A percentile compares a stretch with the other conserved stretches of the same genome.
phyloP scores from a whole-genome alignment of 2,113 vertebrate species.

The Phaethon lepturus region DNA sequence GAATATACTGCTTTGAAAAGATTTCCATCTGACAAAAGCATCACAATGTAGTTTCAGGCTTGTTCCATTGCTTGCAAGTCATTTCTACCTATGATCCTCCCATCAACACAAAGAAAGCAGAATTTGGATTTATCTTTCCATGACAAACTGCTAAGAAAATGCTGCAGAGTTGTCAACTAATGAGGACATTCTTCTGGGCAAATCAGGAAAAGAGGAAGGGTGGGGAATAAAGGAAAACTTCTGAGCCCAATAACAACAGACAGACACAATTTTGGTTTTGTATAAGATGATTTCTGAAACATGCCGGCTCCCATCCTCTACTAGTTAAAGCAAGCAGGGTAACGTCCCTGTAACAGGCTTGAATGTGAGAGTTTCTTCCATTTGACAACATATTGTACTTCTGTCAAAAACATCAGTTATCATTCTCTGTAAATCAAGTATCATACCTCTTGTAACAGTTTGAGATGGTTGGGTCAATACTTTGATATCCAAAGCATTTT shows the following conservation, averaged over 20 bases:
- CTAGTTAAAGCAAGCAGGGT: neutral
- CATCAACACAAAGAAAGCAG: neutral
- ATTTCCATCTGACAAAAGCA: neutral
- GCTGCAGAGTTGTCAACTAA: neutral
- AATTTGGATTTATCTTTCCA: neutral
- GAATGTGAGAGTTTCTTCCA: neutral
- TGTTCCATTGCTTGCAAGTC: neutral
- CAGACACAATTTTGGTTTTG: neutral
- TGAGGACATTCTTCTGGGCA: neutral
- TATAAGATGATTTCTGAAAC: neutral
- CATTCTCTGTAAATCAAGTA: neutral
- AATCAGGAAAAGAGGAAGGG: neutral
- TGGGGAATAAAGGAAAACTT: neutral
- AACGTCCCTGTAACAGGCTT: neutral
- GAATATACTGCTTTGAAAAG: neutral
- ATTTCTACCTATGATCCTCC: neutral
- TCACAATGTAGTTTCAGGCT: neutral
- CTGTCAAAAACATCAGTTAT: neutral
- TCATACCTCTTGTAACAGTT: slow-evolving; percentile 82
- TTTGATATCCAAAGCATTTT: slow-evolving; percentile 90
- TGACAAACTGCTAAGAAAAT: neutral
- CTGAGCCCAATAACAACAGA: neutral
- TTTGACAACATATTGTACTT: neutral
- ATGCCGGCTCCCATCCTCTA: neutral
- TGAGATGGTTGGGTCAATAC: slow-evolving; percentile 88